phyloP scores from a whole-genome alignment of 1,140 invertebrate species.

The Fopius arisanus region DNA sequence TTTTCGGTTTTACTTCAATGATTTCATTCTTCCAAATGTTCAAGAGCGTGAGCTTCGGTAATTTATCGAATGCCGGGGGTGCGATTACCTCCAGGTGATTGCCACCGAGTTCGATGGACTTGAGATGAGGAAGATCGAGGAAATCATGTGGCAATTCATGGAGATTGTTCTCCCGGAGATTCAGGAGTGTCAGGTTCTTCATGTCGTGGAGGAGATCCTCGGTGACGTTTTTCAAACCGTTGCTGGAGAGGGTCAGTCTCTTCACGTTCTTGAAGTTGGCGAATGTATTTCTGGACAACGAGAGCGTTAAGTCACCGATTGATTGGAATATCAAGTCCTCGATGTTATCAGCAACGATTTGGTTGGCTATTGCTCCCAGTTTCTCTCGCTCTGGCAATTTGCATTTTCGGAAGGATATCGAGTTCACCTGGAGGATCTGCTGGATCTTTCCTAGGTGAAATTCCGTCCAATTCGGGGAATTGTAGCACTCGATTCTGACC shows the following conservation, averaged over 20 bases:
- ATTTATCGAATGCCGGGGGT: slow-evolving; percentile 68
- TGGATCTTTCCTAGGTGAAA: slow-evolving; percentile 31
- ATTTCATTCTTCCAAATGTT: slow-evolving; percentile 73
- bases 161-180: slow-evolving; percentile 69
- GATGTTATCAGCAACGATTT: slow-evolving; percentile 58
- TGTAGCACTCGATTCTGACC: slow-evolving; percentile 37
- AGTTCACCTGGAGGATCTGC: slow-evolving; percentile 16
- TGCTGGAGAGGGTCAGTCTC: slow-evolving; percentile 61
- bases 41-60: slow-evolving; percentile 66
- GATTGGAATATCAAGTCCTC: slow-evolving; percentile 62
- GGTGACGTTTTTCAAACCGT: slow-evolving; percentile 65
- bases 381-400: slow-evolving; percentile 42
- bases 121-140: slow-evolving; percentile 63
- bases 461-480: slow-evolving; percentile 35
- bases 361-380: slow-evolving; percentile 40
- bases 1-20: slow-evolving; percentile 67
- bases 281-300: slow-evolving; percentile 65
- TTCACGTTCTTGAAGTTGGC: slow-evolving; percentile 62
- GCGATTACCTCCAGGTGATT: slow-evolving; percentile 68
- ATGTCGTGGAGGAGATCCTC: slow-evolving; percentile 69
- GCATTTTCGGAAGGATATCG: slow-evolving; percentile 41
- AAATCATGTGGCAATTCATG: slow-evolving; percentile 66
- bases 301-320: slow-evolving; percentile 59
- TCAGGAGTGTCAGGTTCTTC: slow-evolving; percentile 67
- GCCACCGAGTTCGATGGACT: slow-evolving; percentile 69